phyloP scores from a whole-genome alignment of 1,140 invertebrate species.

The Microplitis mediator region DNA sequence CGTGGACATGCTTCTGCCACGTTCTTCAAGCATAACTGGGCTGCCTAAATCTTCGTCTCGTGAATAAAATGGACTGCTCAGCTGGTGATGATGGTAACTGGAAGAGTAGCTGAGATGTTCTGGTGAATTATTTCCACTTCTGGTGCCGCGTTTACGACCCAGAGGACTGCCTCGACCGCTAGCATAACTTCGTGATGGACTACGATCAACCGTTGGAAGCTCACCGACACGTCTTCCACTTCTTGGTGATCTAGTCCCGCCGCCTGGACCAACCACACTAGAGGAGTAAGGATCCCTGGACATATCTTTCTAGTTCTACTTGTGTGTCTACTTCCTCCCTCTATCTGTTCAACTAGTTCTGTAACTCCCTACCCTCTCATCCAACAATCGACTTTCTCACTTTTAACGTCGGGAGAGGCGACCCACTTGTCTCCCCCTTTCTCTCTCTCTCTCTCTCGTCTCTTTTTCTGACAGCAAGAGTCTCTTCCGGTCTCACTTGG shows the following conservation, averaged over 20 bases:
- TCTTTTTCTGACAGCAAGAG: neutral
- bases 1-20: conserved; percentile 67
- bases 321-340: conserved; percentile 7
- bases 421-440: conserved; percentile 16
- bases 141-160: conserved; percentile 63
- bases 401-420: conserved; percentile 11
- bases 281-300: conserved; percentile 75
- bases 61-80: conserved; percentile 72
- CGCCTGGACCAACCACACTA: conserved; percentile 61
- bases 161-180: conserved; percentile 67
- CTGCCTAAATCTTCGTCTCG: conserved; percentile 77
- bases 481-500: conserved; percentile 18
- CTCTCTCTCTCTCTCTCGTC: neutral
- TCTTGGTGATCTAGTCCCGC: conserved; percentile 68
- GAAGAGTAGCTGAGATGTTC: conserved; percentile 61
- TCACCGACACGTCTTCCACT: conserved; percentile 69
- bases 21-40: conserved; percentile 70
- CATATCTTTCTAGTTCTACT: conserved; percentile 55
- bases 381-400: conserved; percentile 23
- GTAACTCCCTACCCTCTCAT: conserved; percentile 17
- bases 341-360: conserved; percentile 12
- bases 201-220: conserved; percentile 84
- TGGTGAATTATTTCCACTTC: conserved; percentile 68
- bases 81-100: conserved; percentile 67
- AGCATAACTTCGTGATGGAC: conserved; percentile 76